Evolutionary conservation across 2,888 invertebrate species (phyloP), one percentile per base, ranked within the genome.

Genomic region (Drosophila incognita): DNA sequence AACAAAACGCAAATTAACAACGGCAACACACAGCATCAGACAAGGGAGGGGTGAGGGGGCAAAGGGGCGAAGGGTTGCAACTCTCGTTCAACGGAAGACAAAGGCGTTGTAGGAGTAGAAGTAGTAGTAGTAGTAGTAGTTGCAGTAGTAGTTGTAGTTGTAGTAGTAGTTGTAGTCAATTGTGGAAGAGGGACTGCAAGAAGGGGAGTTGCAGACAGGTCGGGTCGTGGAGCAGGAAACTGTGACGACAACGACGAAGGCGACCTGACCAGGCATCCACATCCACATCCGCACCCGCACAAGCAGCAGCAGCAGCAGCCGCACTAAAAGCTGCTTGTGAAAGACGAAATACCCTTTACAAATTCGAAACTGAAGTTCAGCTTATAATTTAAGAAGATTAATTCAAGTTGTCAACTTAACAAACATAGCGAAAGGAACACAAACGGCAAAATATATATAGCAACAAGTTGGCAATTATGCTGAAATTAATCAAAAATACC

Each of bases 1-100:
- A 88, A 86, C 89, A 82, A 88, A 87, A 88, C 89, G 89, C 86
- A 87, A 87, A 87, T 88, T 88, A 87, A 88, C 87, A 83, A 87
- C 88, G 76, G 76, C 77, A 83, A 79, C 74, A 82, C 57, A 73
- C 73, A 69, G 38, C 59, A 33, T 8, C 31, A 10, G 24, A 18
- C 36, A 46, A 15, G 31, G 24, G 24, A 35, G 11, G 31, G 13
- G n/a, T 18, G 11, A 1, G n/a, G 42, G 18, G 24, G 21, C 2
- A 15, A 15, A 1, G 46, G 15, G 46, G 46, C 15, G 15, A 24
- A n/a, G 27, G 18, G 36, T 33, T 4, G n/a, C 5, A 11, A 21
- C 42, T 21, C 42, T 46, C 21, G 38, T 53, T 61, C n/a, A 33
- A 38, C 27, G 40, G 38, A 69, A 74, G 75, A 75, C 69, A 69